These are phyloP conservation scores for Arctocebus calabarensis DNA, from an alignment of 2,797 vertebrate species.

Conservation along the genomic window DNA sequence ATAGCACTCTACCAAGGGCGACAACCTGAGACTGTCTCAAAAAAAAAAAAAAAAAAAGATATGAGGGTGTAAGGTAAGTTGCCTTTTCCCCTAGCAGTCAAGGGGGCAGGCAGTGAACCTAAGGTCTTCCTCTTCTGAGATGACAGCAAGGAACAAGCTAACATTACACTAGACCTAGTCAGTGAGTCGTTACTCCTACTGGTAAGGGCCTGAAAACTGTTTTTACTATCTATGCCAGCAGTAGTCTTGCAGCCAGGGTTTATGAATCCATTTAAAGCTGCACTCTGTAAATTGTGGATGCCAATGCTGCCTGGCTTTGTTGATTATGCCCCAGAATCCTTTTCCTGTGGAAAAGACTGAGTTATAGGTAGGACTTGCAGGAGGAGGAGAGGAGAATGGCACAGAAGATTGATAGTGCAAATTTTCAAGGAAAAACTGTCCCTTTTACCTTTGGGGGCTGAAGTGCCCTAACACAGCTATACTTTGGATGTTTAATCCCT, in stretches of 20 bases:
- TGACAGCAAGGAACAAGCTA: slow-evolving; percentile 14
- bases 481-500: neutral
- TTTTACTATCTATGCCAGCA: slow-evolving; percentile 14
- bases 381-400: neutral
- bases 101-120: neutral
- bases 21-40: no score
- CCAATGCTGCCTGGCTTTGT: neutral
- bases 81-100: neutral
- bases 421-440: slow-evolving; percentile 48
- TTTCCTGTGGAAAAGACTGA: slow-evolving; percentile 8
- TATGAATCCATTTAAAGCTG: neutral
- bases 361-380: neutral
- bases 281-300: neutral
- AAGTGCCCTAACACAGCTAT: neutral
- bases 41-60: neutral
- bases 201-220: slow-evolving; percentile 27
- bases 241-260: neutral
- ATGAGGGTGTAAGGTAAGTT: neutral
- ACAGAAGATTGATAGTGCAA: neutral
- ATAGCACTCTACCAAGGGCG: no score
- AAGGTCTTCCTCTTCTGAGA: slow-evolving; percentile 12
- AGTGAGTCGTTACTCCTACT: slow-evolving; percentile 1
- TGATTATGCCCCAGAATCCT: neutral
- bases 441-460: neutral
- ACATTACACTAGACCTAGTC: neutral